Evolutionary conservation across 92 coral and sea anemone species (phyloP).

Genomic region (Epizoanthus stellaris): DNA sequence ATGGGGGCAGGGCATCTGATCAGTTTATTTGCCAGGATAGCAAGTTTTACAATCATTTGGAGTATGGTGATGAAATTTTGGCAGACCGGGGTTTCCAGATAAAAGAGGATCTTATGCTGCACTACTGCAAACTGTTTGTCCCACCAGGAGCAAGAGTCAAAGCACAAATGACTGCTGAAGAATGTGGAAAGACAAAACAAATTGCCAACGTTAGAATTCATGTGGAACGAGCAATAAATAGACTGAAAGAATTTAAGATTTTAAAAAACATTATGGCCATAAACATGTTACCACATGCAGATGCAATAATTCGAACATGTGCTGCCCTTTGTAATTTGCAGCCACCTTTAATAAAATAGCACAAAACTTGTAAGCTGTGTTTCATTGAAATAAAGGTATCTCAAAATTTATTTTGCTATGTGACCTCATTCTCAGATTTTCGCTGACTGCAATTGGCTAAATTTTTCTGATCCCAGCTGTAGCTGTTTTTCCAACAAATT

Average conservation of each 20-base stretch:
- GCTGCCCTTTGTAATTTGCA: constrained; percentile 49
- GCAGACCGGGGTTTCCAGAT: constrained; percentile 54
- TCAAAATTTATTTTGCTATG: constrained; percentile 19
- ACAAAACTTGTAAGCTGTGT: constrained; percentile 32
- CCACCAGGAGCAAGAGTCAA: constrained; percentile 49
- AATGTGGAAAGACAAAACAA: constrained; percentile 48
- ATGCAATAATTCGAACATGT: constrained; percentile 40
- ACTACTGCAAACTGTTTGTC: constrained; percentile 33
- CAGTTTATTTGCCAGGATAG: constrained; percentile 25
- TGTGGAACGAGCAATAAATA: constrained; percentile 40
- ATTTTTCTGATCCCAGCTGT: constrained; percentile 26
- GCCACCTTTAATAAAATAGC: constrained; percentile 44
- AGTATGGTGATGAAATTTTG: constrained; percentile 46
- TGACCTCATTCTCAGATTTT: constrained; percentile 41
- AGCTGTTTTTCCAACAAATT: constrained; percentile 36
- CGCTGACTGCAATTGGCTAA: constrained; percentile 39
- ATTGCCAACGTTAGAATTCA: constrained; percentile 48
- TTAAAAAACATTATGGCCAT: constrained; percentile 30
- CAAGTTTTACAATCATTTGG: constrained; percentile 47
- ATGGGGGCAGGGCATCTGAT: constrained; percentile 58
- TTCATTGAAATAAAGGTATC: background rate
- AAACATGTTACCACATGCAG: constrained; percentile 31
- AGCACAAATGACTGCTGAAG: constrained; percentile 45
- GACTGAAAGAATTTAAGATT: constrained; percentile 47
- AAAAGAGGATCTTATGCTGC: constrained; percentile 50